Percentiles rank a stretch among this genome's conserved stretches.
These are phyloP conservation scores for Muscicapa adusta DNA, from an alignment of 2,113 vertebrate species.

Conservation along the genomic window DNA sequence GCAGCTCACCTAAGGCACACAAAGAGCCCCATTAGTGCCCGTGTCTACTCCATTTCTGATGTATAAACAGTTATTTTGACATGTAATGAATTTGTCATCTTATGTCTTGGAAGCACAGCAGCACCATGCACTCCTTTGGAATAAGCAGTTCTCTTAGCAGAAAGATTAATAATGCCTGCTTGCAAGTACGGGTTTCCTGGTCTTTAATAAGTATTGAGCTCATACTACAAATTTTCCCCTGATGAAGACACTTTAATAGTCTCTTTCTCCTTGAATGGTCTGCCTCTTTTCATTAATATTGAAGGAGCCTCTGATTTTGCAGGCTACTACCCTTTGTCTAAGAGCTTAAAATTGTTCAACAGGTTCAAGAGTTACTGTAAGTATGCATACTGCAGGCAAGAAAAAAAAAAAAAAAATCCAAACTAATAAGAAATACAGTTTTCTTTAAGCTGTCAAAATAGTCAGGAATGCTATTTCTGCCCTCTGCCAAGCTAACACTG, in stretches of 20 bases:
- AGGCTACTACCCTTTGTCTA: not conserved
- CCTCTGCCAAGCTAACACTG: not conserved
- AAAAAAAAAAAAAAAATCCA: too few relatives aligned
- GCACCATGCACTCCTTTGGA: not conserved
- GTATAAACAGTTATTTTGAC: not conserved
- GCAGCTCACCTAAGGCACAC: not conserved
- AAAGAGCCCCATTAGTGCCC: not conserved
- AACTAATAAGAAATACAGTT: not conserved
- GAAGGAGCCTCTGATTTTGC: constrained; percentile 1
- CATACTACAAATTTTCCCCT: not conserved
- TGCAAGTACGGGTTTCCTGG: not conserved
- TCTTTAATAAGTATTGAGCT: constrained; percentile 20
- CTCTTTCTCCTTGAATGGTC: not conserved
- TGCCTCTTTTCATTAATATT: not conserved
- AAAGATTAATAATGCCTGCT: constrained; percentile 30
- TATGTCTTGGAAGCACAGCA: constrained; percentile 11
- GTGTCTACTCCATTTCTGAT: not conserved
- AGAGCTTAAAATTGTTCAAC: not conserved
- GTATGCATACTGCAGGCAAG: not conserved
- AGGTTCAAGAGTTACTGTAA: not conserved
- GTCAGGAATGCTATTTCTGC: not conserved
- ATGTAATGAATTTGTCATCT: constrained; percentile 29
- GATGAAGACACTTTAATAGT: constrained; percentile 29
- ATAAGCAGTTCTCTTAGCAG: not conserved
- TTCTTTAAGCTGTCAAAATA: not conserved